phyloP scores from a whole-genome alignment of 2,888 invertebrate species.

The Euclidia mi region DNA sequence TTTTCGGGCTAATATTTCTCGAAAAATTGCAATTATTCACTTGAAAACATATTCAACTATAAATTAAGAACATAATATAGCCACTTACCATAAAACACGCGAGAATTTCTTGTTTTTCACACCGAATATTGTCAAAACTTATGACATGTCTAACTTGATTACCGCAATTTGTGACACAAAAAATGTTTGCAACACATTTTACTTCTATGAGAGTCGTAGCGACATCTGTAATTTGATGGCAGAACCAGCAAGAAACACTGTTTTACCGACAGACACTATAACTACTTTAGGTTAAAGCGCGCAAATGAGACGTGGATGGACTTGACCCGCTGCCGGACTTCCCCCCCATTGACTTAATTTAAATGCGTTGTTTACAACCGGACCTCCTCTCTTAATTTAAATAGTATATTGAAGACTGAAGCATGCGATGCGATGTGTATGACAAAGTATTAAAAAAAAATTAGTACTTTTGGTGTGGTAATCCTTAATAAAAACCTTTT shows the following conservation, averaged over 20 bases:
- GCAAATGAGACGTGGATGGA: not conserved
- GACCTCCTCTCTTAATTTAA: too few relatives aligned
- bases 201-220: not conserved
- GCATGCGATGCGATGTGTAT: too few relatives aligned
- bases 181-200: not conserved
- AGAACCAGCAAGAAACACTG: not conserved
- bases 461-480: too few relatives aligned
- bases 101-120: not conserved
- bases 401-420: too few relatives aligned
- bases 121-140: too few relatives aligned
- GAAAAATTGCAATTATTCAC: not conserved
- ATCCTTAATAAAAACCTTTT: too few relatives aligned
- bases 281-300: not conserved
- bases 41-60: not conserved
- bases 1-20: not conserved
- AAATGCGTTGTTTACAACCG: too few relatives aligned
- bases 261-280: not conserved
- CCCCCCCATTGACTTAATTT: too few relatives aligned
- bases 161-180: not conserved
- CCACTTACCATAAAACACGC: not conserved
- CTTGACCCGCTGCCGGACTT: too few relatives aligned
- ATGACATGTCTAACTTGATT: not conserved
- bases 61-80: not conserved
- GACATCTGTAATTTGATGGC: not conserved
- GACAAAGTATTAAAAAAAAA: too few relatives aligned